Conservation (phyloP, 2,113 vertebrate genomes). For the Anoura caudifer region DNA sequence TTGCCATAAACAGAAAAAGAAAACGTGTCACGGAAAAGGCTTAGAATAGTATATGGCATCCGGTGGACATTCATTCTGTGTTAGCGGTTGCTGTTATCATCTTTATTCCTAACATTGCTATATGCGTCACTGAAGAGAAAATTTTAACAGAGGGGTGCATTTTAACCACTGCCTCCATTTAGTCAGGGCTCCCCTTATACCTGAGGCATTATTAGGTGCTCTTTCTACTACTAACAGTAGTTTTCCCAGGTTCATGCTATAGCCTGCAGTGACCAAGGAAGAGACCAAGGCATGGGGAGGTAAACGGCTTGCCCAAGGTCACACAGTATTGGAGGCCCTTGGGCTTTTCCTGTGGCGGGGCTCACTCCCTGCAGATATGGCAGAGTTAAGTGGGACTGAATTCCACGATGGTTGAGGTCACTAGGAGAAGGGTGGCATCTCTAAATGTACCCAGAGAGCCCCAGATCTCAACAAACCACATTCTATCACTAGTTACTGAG, state of each 20-base stretch:
- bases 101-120: neutral
- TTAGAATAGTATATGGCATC: neutral
- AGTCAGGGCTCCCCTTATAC: neutral
- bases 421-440: neutral
- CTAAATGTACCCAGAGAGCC: neutral
- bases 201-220: neutral
- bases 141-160: neutral
- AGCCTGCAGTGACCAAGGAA: neutral
- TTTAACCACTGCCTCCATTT: neutral
- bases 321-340: neutral
- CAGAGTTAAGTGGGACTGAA: neutral
- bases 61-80: neutral
- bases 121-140: neutral
- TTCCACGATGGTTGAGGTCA: neutral
- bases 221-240: neutral
- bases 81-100: neutral
- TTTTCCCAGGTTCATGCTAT: neutral
- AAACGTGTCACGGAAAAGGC: neutral
- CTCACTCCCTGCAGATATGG: too few relatives aligned
- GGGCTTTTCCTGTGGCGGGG: neutral
- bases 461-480: neutral
- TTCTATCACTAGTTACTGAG: neutral
- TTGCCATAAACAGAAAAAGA: neutral
- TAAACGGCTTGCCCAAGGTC: neutral
- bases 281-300: neutral